These are phyloP conservation scores for Odontamblyopus rebecca DNA, from an alignment of 2,797 vertebrate genomes.

Conservation along the genomic window DNA sequence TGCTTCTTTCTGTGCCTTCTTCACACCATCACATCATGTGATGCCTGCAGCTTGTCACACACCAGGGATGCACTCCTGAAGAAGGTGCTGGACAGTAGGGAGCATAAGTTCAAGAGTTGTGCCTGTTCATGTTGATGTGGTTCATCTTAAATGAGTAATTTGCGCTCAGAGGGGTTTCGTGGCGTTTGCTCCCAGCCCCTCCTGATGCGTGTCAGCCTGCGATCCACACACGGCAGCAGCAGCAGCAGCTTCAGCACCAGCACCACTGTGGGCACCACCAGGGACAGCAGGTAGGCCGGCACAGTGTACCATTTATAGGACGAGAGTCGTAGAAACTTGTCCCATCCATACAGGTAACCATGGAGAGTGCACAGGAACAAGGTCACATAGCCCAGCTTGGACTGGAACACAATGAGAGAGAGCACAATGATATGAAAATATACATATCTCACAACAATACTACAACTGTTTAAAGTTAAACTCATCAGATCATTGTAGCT, in stretches of 20 bases:
- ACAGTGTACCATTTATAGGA: constrained; percentile 84
- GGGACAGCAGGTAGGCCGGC: constrained; percentile 74
- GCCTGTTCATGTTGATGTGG: neutral
- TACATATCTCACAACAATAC: neutral
- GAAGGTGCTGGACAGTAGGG: too few species aligned
- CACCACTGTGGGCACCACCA: constrained; percentile 83
- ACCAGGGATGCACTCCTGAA: too few species aligned
- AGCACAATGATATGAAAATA: neutral
- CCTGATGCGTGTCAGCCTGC: constrained; percentile 80
- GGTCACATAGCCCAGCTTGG: constrained; percentile 88
- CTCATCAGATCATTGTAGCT: neutral
- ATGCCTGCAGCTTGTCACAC: too few species aligned
- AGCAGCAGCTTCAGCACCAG: constrained; percentile 84
- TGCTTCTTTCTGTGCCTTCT: neutral
- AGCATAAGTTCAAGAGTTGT: neutral
- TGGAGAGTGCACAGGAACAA: constrained; percentile 88
- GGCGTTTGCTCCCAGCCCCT: constrained; percentile 87
- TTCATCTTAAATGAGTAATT: constrained; percentile 30
- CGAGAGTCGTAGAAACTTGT: constrained; percentile 71
- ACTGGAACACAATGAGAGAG: constrained; percentile 68
- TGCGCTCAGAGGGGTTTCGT: constrained; percentile 28
- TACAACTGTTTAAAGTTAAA: neutral
- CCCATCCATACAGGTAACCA: constrained; percentile 81
- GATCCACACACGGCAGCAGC: constrained; percentile 85
- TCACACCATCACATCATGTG: neutral